phyloP scores from a whole-genome alignment of 2,113 vertebrate species.

The Psophia crepitans region DNA sequence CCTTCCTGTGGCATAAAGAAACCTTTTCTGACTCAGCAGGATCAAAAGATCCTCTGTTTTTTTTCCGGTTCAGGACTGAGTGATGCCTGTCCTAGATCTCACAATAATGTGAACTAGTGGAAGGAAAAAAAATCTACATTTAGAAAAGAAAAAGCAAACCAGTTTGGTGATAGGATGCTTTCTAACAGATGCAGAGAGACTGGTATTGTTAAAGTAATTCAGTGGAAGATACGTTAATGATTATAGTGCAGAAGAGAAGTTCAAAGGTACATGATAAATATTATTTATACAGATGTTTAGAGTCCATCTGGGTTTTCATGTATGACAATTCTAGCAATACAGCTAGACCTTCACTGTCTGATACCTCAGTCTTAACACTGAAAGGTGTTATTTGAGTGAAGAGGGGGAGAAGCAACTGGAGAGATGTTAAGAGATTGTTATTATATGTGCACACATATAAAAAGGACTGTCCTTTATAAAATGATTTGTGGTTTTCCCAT shows the following conservation, averaged over 20 bases:
- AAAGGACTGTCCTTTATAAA: background rate
- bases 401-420: background rate
- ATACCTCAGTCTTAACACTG: background rate
- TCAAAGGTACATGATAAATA: background rate
- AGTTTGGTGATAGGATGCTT: background rate
- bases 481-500: background rate
- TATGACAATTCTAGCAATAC: background rate
- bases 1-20: background rate
- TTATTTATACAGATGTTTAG: background rate
- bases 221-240: background rate
- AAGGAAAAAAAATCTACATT: accelerated
- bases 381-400: background rate
- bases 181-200: background rate
- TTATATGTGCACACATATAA: background rate
- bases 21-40: background rate
- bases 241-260: background rate
- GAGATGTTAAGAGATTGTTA: background rate
- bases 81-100: background rate
- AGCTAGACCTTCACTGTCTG: background rate
- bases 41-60: background rate
- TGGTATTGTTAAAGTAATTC: background rate
- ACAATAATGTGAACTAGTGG: background rate
- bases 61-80: background rate
- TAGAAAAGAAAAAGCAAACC: background rate
- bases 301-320: background rate